Evolutionary conservation across 2,113 vertebrate species (phyloP).

Genomic region (Mirounga angustirostris): DNA sequence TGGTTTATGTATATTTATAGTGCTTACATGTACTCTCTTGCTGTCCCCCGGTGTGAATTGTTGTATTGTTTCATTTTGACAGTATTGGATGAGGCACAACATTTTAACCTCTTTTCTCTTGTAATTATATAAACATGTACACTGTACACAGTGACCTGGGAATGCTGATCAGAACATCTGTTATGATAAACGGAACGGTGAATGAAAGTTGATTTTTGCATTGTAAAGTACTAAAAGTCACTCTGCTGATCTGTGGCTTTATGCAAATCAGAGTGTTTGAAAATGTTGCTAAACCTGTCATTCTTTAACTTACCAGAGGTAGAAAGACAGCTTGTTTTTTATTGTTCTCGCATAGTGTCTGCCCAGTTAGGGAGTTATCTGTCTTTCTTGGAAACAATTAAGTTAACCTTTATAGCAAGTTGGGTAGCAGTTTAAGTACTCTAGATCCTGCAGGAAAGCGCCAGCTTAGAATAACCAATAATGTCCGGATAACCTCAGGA

Average conservation of each 20-base stretch:
- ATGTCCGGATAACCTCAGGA: background rate
- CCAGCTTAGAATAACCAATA: background rate
- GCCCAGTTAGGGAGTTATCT: background rate
- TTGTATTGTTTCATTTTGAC: slow-evolving; percentile 65
- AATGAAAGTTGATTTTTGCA: slow-evolving; percentile 81
- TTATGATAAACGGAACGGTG: slow-evolving; percentile 74
- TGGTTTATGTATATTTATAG: slow-evolving; percentile 78
- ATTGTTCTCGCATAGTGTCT: slow-evolving; percentile 34
- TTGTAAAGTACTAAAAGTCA: slow-evolving; percentile 72
- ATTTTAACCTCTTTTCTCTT: slow-evolving; percentile 74
- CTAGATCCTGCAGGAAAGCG: background rate
- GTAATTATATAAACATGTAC: slow-evolving; percentile 80
- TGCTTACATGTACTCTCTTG: slow-evolving; percentile 53
- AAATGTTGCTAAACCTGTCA: slow-evolving; percentile 70
- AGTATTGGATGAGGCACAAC: slow-evolving; percentile 69
- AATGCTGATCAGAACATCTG: slow-evolving; percentile 82
- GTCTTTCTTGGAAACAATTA: slow-evolving; percentile 58
- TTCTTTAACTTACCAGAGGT: slow-evolving; percentile 51
- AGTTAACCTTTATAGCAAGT: slow-evolving; percentile 56
- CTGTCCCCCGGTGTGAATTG: slow-evolving; percentile 54
- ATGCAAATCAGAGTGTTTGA: slow-evolving; percentile 73
- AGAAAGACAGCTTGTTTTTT: slow-evolving; percentile 39
- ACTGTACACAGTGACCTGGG: slow-evolving; percentile 69
- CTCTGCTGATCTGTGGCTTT: slow-evolving; percentile 74
- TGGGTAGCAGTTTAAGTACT: background rate